These are phyloP conservation scores for Paratrypauchen microcephalus DNA, from an alignment of 2,797 vertebrate genomes.

Conservation along the genomic window DNA sequence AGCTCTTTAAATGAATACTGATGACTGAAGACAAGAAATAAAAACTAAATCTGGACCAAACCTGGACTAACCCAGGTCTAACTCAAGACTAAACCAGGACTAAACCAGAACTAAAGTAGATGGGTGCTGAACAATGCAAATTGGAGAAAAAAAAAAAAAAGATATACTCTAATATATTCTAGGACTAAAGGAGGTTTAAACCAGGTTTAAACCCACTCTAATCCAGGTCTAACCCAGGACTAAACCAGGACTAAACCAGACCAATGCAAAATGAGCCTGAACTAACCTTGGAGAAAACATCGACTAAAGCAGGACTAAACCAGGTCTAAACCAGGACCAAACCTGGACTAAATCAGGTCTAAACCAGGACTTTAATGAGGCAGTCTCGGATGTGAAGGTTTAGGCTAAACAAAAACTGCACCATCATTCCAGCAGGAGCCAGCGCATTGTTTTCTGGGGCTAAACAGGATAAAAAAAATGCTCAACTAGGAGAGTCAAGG, in stretches of 20 bases:
- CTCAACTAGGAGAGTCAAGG: conserved; percentile 35
- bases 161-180: too few species aligned
- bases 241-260: neutral
- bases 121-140: too few species aligned
- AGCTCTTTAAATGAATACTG: too few species aligned
- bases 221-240: neutral
- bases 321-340: neutral
- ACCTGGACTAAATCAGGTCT: neutral
- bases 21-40: too few species aligned
- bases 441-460: conserved; percentile 28
- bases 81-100: too few species aligned
- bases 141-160: too few species aligned
- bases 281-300: too few species aligned
- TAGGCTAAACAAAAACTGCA: conserved; percentile 28
- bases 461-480: conserved; percentile 43
- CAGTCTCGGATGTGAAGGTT: conserved; percentile 40
- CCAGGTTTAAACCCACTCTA: neutral
- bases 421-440: conserved; percentile 41
- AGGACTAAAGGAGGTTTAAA: neutral
- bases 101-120: too few species aligned
- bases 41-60: neutral
- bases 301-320: neutral
- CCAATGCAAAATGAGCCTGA: too few species aligned
- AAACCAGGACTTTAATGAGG: conserved; percentile 57
- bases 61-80: too few species aligned